Percentiles rank a stretch among this genome's conserved stretches.
Conservation (phyloP, 2,797 vertebrate genomes). For the Onychomys torridus region DNA sequence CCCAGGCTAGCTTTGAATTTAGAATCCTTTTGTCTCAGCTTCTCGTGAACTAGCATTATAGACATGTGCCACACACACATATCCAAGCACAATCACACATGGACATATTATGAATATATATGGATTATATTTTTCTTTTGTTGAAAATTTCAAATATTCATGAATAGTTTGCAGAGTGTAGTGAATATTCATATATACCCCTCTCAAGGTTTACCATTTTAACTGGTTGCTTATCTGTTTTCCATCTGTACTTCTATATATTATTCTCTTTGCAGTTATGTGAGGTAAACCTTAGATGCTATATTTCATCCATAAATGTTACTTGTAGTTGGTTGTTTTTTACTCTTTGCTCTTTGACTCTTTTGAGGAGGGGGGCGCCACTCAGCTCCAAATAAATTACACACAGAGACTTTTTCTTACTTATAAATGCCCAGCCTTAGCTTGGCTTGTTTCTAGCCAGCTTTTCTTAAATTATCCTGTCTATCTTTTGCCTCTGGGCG, state of each 20-base stretch:
- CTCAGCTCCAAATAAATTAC: neutral
- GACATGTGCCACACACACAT: neutral
- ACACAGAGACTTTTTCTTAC: neutral
- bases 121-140: neutral
- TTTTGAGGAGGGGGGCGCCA: neutral
- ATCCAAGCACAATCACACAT: too few species aligned
- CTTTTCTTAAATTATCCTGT: neutral
- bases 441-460: neutral
- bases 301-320: conserved; percentile 16
- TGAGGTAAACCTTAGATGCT: neutral
- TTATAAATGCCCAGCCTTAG: neutral
- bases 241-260: neutral
- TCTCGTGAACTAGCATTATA: neutral
- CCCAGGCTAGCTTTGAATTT: neutral
- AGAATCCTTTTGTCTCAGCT: neutral
- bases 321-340: neutral
- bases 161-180: neutral
- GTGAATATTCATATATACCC: neutral
- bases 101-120: neutral
- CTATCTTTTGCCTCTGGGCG: neutral
- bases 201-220: neutral
- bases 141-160: conserved; percentile 7
- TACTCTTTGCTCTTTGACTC: neutral
- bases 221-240: neutral
- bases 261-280: neutral